Conservation (phyloP, 2,797 vertebrate genomes). For the Neopelma chrysocephalum region DNA sequence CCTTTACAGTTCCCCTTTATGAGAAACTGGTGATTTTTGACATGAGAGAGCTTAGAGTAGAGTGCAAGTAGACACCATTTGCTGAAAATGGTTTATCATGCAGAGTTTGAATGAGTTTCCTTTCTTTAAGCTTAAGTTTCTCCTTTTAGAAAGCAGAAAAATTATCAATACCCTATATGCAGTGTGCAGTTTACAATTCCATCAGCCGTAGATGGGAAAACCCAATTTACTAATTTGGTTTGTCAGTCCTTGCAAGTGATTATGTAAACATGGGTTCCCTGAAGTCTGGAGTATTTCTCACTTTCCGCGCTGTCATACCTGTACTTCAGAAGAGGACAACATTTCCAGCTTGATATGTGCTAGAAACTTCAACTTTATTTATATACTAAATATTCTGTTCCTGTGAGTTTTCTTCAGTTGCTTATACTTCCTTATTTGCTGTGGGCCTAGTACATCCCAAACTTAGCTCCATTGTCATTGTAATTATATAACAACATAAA, state of each 20-base stretch:
- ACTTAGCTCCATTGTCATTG: not conserved
- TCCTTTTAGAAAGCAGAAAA: not conserved
- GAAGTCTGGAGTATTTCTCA: not conserved
- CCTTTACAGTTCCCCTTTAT: constrained; percentile 7
- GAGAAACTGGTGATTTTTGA: constrained; percentile 5
- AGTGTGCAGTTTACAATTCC: not conserved
- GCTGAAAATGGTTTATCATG: not conserved
- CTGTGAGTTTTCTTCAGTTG: not conserved
- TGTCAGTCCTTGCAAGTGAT: not conserved
- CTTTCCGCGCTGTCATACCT: not conserved
- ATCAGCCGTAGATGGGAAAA: not conserved
- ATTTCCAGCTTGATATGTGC: not conserved
- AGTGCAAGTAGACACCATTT: not conserved
- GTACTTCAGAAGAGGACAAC: not conserved
- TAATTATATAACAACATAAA: not conserved
- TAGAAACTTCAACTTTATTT: not conserved
- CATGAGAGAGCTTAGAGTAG: not conserved
- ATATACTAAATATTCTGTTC: not conserved
- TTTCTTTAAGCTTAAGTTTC: not conserved
- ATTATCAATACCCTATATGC: not conserved
- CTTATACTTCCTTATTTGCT: not conserved
- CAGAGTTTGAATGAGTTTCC: not conserved
- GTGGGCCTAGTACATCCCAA: not conserved
- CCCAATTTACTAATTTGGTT: not conserved
- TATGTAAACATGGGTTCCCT: not conserved